Conservation (phyloP, 2,888 invertebrate species). For the Sinelater perroti region DNA sequence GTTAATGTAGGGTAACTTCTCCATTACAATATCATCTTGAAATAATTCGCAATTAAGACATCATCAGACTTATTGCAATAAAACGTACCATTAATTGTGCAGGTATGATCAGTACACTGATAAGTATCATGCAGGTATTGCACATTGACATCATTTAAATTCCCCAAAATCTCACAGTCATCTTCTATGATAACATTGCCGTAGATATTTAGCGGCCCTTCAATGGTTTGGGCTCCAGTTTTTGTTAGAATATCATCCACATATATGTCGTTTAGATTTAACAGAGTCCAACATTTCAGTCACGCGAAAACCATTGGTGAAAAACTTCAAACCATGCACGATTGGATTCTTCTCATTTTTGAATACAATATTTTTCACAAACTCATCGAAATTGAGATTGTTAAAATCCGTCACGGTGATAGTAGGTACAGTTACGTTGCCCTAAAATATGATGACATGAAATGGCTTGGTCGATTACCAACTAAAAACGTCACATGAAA, state of each 20-base stretch:
- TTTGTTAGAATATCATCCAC: slow-evolving; percentile 59
- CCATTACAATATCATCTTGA: slow-evolving; percentile 54
- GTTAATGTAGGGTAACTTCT: slow-evolving; percentile 48
- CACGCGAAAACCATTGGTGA: slow-evolving; percentile 58
- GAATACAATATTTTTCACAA: slow-evolving; percentile 59
- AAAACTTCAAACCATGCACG: slow-evolving; percentile 55
- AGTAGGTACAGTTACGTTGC: slow-evolving; percentile 48
- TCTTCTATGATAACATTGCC: slow-evolving; percentile 53
- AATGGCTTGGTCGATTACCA: not conserved
- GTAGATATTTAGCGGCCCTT: slow-evolving; percentile 50
- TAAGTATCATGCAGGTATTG: slow-evolving; percentile 46
- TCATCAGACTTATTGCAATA: not conserved
- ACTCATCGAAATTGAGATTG: slow-evolving; percentile 54
- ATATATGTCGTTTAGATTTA: slow-evolving; percentile 56
- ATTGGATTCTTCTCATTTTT: slow-evolving; percentile 53
- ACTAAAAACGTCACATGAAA: too few species aligned
- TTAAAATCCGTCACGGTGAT: slow-evolving; percentile 56
- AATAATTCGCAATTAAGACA: slow-evolving; percentile 28
- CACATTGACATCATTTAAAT: slow-evolving; percentile 52
- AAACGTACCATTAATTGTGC: slow-evolving; percentile 48
- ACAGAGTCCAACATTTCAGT: slow-evolving; percentile 48
- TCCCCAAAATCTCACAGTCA: slow-evolving; percentile 54
- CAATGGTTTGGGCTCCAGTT: slow-evolving; percentile 52
- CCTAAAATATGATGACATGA: slow-evolving; percentile 38
- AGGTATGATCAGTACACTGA: slow-evolving; percentile 41